phyloP scores from a whole-genome alignment of 2,113 vertebrate species.

The human (Homo sapiens) region GRCh38 chr1:77084501-77085000 shows the following conservation, averaged over 20 bases:
- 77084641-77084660: neutral
- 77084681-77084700: neutral
- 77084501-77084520: neutral
- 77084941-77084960: neutral
- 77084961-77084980: neutral
- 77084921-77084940: neutral
- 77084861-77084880: neutral
- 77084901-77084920: neutral
- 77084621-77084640: neutral
- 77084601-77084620: neutral
- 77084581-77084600: neutral
- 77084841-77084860: neutral
- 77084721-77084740: neutral
- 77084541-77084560: neutral
- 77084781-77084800: neutral
- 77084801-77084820: neutral
- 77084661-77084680: rapidly evolving
- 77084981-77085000: neutral
- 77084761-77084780: neutral
- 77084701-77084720: neutral
- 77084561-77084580: neutral
- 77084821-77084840: neutral
- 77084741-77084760: neutral
- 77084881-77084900: neutral
- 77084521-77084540: neutral